These are phyloP conservation scores for Adoxophyes honmai DNA, from an alignment of 1,140 invertebrate genomes.

Conservation along the genomic window DNA sequence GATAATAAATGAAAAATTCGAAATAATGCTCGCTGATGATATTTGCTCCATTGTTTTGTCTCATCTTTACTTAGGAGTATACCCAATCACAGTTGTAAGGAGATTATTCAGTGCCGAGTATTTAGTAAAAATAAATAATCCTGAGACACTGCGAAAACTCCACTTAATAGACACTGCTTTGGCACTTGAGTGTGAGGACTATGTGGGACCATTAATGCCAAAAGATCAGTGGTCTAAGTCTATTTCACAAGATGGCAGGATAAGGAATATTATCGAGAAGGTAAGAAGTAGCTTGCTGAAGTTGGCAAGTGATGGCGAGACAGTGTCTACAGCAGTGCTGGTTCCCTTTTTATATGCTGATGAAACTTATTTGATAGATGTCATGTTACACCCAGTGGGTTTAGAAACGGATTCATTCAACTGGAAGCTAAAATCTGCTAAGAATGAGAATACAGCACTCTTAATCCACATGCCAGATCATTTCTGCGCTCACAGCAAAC, in stretches of 20 bases:
- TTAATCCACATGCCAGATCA: constrained; percentile 83
- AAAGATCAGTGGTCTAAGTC: constrained; percentile 72
- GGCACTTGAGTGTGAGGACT: constrained; percentile 80
- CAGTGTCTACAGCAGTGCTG: constrained; percentile 72
- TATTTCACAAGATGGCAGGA: constrained; percentile 75
- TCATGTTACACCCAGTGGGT: constrained; percentile 77
- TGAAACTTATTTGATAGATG: constrained; percentile 81
- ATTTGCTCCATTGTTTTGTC: constrained; percentile 80
- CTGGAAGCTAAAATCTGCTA: constrained; percentile 57
- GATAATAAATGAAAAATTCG: constrained; percentile 78
- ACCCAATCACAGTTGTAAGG: constrained; percentile 81
- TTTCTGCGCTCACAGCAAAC: constrained; percentile 77
- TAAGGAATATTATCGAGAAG: constrained; percentile 75
- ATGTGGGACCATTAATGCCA: constrained; percentile 79
- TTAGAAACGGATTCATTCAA: constrained; percentile 56
- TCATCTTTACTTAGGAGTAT: constrained; percentile 81
- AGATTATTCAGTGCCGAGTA: constrained; percentile 82
- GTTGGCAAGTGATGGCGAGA: constrained; percentile 63
- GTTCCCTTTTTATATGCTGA: constrained; percentile 77
- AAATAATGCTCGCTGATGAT: constrained; percentile 79
- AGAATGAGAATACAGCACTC: constrained; percentile 75
- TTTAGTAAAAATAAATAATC: constrained; percentile 77
- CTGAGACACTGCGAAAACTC: constrained; percentile 71
- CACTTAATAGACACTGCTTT: constrained; percentile 82
- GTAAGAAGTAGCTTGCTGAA: constrained; percentile 66